phyloP scores from a whole-genome alignment of 2,113 vertebrate genomes.

The Cyprinodon variegatus region DNA sequence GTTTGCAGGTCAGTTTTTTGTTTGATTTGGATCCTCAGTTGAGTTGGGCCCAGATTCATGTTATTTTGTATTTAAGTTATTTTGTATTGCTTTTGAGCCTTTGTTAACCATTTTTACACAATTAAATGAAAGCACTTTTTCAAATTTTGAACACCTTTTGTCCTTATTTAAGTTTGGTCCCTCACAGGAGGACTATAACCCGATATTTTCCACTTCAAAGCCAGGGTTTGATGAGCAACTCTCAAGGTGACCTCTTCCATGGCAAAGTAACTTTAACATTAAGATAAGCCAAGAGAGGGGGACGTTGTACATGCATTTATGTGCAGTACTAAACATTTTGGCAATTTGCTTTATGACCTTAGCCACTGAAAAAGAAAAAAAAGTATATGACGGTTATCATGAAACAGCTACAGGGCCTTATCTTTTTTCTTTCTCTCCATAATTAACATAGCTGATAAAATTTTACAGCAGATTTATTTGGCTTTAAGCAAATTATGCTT shows the following conservation, averaged over 20 bases:
- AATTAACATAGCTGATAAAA: constrained; percentile 20
- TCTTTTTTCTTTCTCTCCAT: constrained; percentile 33
- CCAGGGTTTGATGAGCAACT: constrained; percentile 30
- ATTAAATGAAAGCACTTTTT: no score
- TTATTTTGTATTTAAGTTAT: no score
- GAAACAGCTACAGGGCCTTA: constrained; percentile 9
- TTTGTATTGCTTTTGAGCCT: no score
- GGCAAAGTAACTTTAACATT: constrained; percentile 28
- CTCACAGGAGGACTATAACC: constrained; percentile 19
- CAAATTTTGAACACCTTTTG: no score
- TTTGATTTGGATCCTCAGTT: no score
- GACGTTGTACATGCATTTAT: neutral
- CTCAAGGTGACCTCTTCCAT: constrained; percentile 59
- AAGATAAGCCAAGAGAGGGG: constrained; percentile 11
- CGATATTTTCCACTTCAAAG: constrained; percentile 58
- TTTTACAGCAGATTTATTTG: neutral
- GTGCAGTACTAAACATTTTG: neutral
- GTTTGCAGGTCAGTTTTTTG: no score
- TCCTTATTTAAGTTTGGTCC: no score
- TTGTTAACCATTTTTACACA: no score
- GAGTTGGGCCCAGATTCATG: no score
- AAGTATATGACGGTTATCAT: constrained; percentile 25
- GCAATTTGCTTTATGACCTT: constrained; percentile 4
- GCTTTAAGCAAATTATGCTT: constrained; percentile 17
- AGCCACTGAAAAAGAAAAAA: constrained; percentile 8